Evolutionary conservation across 2,888 invertebrate genomes (phyloP), one percentile per base, ranked within the genome.

Genomic region (Sisyra terminalis): DNA sequence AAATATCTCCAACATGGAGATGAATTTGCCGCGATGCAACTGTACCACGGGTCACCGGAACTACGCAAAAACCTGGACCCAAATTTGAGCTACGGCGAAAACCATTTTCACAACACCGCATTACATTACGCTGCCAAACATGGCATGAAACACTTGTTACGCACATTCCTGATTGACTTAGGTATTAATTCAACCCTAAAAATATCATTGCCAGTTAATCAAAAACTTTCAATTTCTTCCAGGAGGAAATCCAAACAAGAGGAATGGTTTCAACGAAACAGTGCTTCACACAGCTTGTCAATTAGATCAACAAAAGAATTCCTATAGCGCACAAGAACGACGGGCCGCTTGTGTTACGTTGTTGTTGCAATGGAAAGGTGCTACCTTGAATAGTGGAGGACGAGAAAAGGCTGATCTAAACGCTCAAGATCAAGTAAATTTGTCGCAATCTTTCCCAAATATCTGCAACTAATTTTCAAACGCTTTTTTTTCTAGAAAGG

Each of bases 1-100:
- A 77, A 76, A 53, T 73, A 76, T 56, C 64, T 78, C 41, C 73
- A 75, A 55, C 71, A 74, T 62, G 78, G 78, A 24, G 78, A 78
- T 56, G 78, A 78, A 57, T 75, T 73, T 54, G 75, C 77, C 41
- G 77, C 76, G 13, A 69, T 78, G 65, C 73, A 76, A 55, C 61
- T 70, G 48, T 77, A 73, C 55, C 72, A 75, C 54, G 70, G 69
- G 55, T 69, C 69, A 39, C 68, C 71, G 17, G 77, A 78, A 52
- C 59, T 78, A 47, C 64, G 73, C 46, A 73, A 72, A 53, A 73
- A 66, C 48, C 62, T 78, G 35, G 75, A 78, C 55, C 76, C 78
- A 1, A 78, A 77, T 57, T 61, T 69, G 45, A 74, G 76, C 48
- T 77, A 75, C 53, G 76, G 76, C 5, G 76, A 78, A 52, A 66